A percentile compares a stretch with the other conserved stretches of the same genome.
phyloP scores from a whole-genome alignment of 2,888 invertebrate species.

The Halocaridina rubra region DNA sequence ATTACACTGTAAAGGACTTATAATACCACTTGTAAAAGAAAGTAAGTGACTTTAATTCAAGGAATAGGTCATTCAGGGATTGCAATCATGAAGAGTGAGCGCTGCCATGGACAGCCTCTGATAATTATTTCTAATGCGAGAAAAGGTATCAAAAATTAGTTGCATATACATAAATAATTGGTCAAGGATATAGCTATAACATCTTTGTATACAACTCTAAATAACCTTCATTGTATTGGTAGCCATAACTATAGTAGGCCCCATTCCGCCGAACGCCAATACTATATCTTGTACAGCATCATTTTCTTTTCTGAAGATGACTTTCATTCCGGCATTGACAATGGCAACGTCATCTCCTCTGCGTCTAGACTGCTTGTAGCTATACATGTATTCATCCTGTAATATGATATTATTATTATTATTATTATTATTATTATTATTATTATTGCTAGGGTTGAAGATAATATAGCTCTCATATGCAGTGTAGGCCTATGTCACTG shows the following conservation, averaged over 20 bases:
- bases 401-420: background rate
- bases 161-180: background rate
- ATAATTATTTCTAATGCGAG: background rate
- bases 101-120: background rate
- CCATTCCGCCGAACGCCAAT: conserved; percentile 94
- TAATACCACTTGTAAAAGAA: too few relatives aligned
- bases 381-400: conserved; percentile 69
- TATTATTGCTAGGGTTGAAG: too few relatives aligned
- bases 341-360: conserved; percentile 96
- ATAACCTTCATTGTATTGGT: conserved; percentile 73
- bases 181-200: background rate
- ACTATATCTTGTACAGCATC: conserved; percentile 74
- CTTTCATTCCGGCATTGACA: conserved; percentile 84
- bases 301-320: conserved; percentile 70
- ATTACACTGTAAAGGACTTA: too few relatives aligned
- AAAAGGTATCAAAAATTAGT: background rate
- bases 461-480: too few relatives aligned
- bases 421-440: background rate
- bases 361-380: conserved; percentile 91
- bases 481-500: too few relatives aligned
- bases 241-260: conserved; percentile 84
- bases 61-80: too few relatives aligned
- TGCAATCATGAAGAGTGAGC: background rate
- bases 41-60: too few relatives aligned
- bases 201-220: too few relatives aligned